Evolutionary conservation across 30 jellyfish, hydroid and myxozoan species (phyloP).

Genomic region (Cassiopea xamachana): DNA sequence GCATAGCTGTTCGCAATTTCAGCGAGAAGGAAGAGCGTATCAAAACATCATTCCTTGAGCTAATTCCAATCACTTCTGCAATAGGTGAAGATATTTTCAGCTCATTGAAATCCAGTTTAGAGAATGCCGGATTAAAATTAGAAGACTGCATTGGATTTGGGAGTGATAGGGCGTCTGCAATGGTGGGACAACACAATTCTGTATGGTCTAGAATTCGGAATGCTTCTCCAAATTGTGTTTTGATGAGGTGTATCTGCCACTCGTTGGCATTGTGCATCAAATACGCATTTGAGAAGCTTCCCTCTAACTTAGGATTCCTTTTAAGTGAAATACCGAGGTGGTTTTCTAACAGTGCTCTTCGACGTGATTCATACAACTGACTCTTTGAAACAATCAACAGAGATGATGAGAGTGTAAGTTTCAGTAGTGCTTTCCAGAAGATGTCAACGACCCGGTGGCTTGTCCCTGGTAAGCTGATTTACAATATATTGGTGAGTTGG

Average conservation of each 20-base stretch:
- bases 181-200: slow-evolving; percentile 76
- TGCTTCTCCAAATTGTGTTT: slow-evolving; percentile 69
- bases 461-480: slow-evolving; percentile 61
- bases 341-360: slow-evolving; percentile 64
- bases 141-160: slow-evolving; percentile 53
- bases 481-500: slow-evolving; percentile 59
- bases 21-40: slow-evolving; percentile 50
- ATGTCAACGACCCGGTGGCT: slow-evolving; percentile 59
- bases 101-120: slow-evolving; percentile 21
- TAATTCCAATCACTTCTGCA: slow-evolving; percentile 11
- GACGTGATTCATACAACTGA: slow-evolving; percentile 68
- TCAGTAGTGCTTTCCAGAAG: slow-evolving; percentile 69
- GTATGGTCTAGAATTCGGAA: slow-evolving; percentile 68
- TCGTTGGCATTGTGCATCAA: slow-evolving; percentile 75
- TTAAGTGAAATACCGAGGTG: slow-evolving; percentile 62
- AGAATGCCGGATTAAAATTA: slow-evolving; percentile 14
- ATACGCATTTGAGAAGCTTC: slow-evolving; percentile 63
- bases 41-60: slow-evolving; percentile 55
- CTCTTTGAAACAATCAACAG: slow-evolving; percentile 37
- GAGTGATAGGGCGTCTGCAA: slow-evolving; percentile 72
- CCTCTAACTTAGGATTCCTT: slow-evolving; percentile 68
- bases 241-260: slow-evolving; percentile 76
- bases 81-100: slow-evolving; percentile 34
- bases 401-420: slow-evolving; percentile 42
- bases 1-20: slow-evolving; percentile 58